These are phyloP conservation scores for Cyprinodon tularosa DNA, from an alignment of 2,113 vertebrate species.

Conservation along the genomic window DNA sequence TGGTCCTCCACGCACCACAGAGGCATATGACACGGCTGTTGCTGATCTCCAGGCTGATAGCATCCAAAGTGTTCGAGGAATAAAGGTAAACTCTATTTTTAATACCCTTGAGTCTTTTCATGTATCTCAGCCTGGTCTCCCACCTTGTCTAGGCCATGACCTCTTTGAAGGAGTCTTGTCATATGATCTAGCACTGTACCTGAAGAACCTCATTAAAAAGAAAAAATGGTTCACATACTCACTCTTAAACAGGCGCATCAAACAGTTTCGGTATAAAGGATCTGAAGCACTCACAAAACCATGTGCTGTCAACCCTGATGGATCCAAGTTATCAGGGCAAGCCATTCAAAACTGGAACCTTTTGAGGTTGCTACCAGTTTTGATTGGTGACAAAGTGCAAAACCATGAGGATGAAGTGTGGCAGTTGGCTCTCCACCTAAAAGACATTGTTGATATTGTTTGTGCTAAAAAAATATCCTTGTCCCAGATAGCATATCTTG, in stretches of 20 bases:
- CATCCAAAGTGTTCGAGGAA: background rate
- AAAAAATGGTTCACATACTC: conserved; percentile 30
- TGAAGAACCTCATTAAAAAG: conserved; percentile 29
- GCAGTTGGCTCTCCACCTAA: conserved; percentile 24
- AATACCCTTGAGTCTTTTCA: conserved; percentile 18
- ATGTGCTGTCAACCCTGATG: conserved; percentile 14
- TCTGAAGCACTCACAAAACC: conserved; percentile 20
- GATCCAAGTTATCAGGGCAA: conserved; percentile 24
- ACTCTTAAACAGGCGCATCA: conserved; percentile 19
- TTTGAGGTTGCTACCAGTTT: conserved; percentile 33
- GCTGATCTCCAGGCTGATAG: background rate
- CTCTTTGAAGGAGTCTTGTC: conserved; percentile 21
- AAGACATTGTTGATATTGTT: conserved; percentile 34
- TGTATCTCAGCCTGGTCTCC: conserved; percentile 11
- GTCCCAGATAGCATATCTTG: conserved; percentile 30
- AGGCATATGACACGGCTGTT: background rate
- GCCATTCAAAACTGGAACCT: conserved; percentile 36
- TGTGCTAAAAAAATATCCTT: conserved; percentile 18
- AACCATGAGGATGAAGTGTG: background rate
- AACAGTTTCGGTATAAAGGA: conserved; percentile 32
- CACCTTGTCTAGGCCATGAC: conserved; percentile 22
- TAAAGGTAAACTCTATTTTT: background rate
- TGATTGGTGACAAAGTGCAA: conserved; percentile 16
- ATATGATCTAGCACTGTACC: conserved; percentile 26
- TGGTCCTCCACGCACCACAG: conserved; percentile 13